phyloP scores from a whole-genome alignment of 92 coral and sea anemone genomes.

The Phenganax stokvisi region DNA sequence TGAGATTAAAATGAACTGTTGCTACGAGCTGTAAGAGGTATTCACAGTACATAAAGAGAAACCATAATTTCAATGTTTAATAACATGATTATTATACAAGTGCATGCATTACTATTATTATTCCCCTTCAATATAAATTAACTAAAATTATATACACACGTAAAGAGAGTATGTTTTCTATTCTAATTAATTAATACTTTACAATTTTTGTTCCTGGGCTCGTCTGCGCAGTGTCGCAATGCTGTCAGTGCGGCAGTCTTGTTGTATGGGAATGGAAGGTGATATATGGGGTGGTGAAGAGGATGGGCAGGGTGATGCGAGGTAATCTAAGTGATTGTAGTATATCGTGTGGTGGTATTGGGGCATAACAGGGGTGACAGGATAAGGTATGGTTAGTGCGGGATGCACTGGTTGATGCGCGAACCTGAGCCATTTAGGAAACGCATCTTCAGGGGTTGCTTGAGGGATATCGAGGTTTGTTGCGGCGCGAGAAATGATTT shows the following conservation, averaged over 20 bases:
- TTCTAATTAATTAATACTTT: neutral
- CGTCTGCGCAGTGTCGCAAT: slow-evolving; percentile 76
- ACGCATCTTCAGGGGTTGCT: slow-evolving; percentile 42
- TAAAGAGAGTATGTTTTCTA: neutral
- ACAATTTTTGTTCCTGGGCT: slow-evolving; percentile 71
- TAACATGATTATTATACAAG: neutral
- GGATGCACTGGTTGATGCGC: slow-evolving; percentile 44
- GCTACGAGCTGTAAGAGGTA: neutral
- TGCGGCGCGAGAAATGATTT: slow-evolving; percentile 25
- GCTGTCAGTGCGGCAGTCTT: slow-evolving; percentile 78
- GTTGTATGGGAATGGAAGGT: slow-evolving; percentile 45
- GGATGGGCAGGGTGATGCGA: slow-evolving; percentile 40
- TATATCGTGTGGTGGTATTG: slow-evolving; percentile 48
- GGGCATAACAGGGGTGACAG: slow-evolving; percentile 39
- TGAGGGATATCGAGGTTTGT: slow-evolving; percentile 34
- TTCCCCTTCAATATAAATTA: neutral
- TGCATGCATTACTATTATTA: neutral
- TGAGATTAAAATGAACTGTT: too few relatives aligned
- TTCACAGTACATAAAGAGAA: neutral
- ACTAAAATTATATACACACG: slow-evolving; percentile 5
- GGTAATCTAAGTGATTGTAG: slow-evolving; percentile 45
- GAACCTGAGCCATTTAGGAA: slow-evolving; percentile 44
- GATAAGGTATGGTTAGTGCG: slow-evolving; percentile 31
- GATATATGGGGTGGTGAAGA: slow-evolving; percentile 55
- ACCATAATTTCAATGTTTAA: neutral